Evolutionary conservation across 2,797 vertebrate genomes (phyloP).

Genomic region (Myiotriccus ornatus): DNA sequence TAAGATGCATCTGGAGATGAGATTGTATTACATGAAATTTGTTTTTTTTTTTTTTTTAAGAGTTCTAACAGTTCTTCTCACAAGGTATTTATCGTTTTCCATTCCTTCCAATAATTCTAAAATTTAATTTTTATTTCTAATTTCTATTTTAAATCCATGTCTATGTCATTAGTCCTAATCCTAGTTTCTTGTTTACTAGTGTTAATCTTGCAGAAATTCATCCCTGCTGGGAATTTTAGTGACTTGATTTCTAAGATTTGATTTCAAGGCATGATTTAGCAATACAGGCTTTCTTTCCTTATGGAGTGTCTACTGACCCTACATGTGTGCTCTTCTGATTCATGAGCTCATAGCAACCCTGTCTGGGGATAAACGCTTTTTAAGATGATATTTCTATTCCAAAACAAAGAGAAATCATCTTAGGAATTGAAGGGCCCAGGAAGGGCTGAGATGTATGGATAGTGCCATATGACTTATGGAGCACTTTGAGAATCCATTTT

Average conservation of each 20-base stretch:
- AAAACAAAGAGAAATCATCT: not conserved
- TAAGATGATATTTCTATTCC: not conserved
- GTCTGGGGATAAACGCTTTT: not conserved
- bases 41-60: not conserved
- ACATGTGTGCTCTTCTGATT: not conserved
- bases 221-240: not conserved
- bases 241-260: not conserved
- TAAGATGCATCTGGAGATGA: not conserved
- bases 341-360: not conserved
- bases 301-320: not conserved
- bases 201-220: not conserved
- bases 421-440: not conserved
- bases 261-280: not conserved
- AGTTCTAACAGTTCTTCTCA: not conserved
- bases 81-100: not conserved
- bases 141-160: not conserved
- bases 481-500: not conserved
- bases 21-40: not conserved
- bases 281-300: not conserved
- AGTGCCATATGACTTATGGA: not conserved
- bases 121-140: not conserved
- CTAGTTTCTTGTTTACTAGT: not conserved
- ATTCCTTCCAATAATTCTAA: not conserved
- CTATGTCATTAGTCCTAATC: not conserved
- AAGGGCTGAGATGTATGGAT: not conserved